Conservation (phyloP, 2,113 vertebrate genomes). For the Datnioides undecimradiatus region DNA sequence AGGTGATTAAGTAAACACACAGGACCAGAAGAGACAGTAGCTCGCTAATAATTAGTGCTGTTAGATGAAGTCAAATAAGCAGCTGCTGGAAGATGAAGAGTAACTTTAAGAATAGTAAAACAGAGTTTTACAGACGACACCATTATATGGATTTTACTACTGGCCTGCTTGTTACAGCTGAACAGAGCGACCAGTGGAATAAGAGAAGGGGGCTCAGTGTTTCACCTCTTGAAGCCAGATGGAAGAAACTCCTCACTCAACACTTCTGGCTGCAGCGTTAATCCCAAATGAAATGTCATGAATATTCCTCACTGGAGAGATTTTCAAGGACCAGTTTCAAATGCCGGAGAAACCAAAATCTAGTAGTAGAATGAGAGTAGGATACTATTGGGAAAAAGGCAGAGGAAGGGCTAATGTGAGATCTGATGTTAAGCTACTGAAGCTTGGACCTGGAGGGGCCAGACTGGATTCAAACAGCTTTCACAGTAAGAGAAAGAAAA, state of each 20-base stretch:
- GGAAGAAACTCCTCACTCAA: neutral
- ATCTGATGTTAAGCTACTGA: slow-evolving; percentile 8
- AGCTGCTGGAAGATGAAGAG: neutral
- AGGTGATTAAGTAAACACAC: slow-evolving; percentile 31
- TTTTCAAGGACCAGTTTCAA: neutral
- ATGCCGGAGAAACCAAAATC: neutral
- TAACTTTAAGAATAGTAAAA: neutral
- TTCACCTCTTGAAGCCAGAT: neutral
- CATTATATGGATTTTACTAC: neutral
- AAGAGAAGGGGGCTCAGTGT: neutral
- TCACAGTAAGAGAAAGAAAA: neutral
- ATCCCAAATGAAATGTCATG: neutral
- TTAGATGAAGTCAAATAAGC: slow-evolving; percentile 25
- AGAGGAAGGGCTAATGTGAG: neutral
- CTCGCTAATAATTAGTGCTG: neutral
- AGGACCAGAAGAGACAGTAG: neutral
- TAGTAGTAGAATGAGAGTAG: neutral
- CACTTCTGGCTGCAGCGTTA: neutral
- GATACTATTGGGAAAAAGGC: neutral
- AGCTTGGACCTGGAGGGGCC: neutral
- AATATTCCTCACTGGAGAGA: slow-evolving; percentile 2
- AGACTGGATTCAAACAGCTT: neutral
- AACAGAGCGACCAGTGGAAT: neutral
- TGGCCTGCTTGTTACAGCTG: neutral
- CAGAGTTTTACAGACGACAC: neutral